Evolutionary conservation across 2,888 invertebrate species (phyloP).

Genomic region (Pyrochroa serraticornis): DNA sequence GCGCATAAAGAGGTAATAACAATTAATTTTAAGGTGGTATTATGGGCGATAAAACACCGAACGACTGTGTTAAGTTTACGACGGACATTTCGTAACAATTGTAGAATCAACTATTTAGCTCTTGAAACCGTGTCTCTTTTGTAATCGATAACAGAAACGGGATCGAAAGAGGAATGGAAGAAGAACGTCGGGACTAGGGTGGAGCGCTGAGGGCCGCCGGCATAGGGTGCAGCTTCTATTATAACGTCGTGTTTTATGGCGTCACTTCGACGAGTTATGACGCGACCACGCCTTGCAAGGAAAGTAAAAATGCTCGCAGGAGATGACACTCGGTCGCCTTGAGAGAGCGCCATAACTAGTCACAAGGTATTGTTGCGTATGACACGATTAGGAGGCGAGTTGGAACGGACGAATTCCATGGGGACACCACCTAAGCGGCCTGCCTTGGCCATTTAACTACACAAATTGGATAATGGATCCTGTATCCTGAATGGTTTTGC

Average conservation of each 20-base stretch:
- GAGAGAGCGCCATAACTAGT: conserved; percentile 22
- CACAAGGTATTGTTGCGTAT: conserved; percentile 12
- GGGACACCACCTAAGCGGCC: no score
- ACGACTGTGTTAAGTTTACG: conserved; percentile 25
- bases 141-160: no score
- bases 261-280: background rate
- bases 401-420: no score
- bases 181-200: no score
- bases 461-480: no score
- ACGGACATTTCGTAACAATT: conserved; percentile 16
- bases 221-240: background rate
- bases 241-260: background rate
- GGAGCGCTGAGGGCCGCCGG: no score
- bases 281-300: conserved; percentile 7
- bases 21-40: conserved; percentile 25
- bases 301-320: background rate
- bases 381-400: no score
- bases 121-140: no score
- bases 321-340: conserved; percentile 49
- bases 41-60: conserved; percentile 24
- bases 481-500: no score
- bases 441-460: no score
- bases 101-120: no score
- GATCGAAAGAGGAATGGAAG: no score
- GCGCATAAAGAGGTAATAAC: conserved; percentile 18